Base-by-base conservation (phyloP, 2,113 vertebrate species). In the Marcusenius ussheri region DNA sequence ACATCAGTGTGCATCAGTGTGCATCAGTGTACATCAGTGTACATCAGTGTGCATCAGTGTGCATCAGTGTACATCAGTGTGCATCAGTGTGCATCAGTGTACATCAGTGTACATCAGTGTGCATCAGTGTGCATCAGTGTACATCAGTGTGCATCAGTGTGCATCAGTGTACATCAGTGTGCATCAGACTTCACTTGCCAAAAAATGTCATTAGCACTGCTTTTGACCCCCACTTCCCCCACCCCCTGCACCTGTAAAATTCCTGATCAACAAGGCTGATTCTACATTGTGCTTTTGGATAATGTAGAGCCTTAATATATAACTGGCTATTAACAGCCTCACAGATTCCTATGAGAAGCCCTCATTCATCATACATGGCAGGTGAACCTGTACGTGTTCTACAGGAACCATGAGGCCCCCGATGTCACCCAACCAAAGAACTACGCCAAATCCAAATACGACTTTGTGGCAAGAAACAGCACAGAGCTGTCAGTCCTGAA, bases 401-500 rank as follows among this genome's bases (percentile, higher is more conserved):
- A 88, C 94, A 98, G 97, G 90, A 95, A 93, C 91, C 96, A 96
- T 3, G 97, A 97, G 5, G 92, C 92, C 3, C 95, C 96, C 53
- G 90, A 39, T 66, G 94, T 94, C 94, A 86, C 93, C 84, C 96
- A 96, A 53, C 86, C 92, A 74, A 97, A 95, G 93, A 96, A 96
- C 90, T 97, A 96, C 49, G 98, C 98, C 96, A 98, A 97, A 96
- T 98, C 97, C 42, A 98, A 97, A 91, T 99, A 98, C 0, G 98
- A 99, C 92, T 99, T 99, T 91, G 94, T 97, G 94, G 98, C 97
- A 62, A 96, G 98, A 70, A 99, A 99, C 93, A 95, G 91, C 95
- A 99, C 97, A 1, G 98, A 99, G 91, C 97, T 99, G 87, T 98
- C 98, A 0, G 97, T 99, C 42, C 51, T 96, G 88, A 99, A 97